A percentile compares a stretch with the other conserved stretches of the same genome.
Conservation (phyloP, 1,140 invertebrate species). For the Penaeus indicus region DNA sequence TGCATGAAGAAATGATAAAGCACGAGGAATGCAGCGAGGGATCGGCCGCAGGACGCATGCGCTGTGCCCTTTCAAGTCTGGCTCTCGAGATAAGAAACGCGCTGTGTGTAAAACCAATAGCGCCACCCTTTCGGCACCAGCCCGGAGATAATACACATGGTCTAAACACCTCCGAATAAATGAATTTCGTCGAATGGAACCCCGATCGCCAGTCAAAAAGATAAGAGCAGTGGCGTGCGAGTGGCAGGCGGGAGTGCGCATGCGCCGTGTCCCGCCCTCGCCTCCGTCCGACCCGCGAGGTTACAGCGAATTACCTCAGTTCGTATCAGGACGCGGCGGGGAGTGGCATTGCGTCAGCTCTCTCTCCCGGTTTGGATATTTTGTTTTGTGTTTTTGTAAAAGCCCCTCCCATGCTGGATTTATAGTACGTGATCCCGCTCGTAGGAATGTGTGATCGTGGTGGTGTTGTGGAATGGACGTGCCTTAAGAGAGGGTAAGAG, state of each 20-base stretch:
- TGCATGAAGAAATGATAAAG: no score
- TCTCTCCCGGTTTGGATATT: conserved; percentile 40
- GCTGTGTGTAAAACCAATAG: background rate
- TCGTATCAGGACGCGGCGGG: conserved; percentile 52
- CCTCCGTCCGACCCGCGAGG: conserved; percentile 56
- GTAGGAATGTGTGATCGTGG: conserved; percentile 44
- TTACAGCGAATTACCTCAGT: conserved; percentile 62
- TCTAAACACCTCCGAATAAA: background rate
- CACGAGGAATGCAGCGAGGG: background rate
- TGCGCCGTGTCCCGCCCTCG: conserved; percentile 56
- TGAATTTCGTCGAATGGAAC: no score
- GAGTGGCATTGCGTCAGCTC: conserved; percentile 45
- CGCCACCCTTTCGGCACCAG: no score
- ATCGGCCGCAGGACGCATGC: conserved; percentile 5
- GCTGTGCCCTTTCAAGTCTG: conserved; percentile 28
- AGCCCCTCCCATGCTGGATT: conserved; percentile 29
- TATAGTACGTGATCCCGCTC: conserved; percentile 32
- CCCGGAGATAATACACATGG: background rate
- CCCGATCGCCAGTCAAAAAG: no score
- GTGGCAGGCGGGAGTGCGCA: conserved; percentile 38
- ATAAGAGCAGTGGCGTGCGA: background rate
- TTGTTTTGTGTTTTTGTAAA: conserved; percentile 37
- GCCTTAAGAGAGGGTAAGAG: conserved; percentile 49
- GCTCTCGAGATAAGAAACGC: background rate
- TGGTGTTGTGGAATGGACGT: conserved; percentile 50